Conservation (phyloP, 2,888 invertebrate genomes). For the Ichneumoninae sp. region DNA sequence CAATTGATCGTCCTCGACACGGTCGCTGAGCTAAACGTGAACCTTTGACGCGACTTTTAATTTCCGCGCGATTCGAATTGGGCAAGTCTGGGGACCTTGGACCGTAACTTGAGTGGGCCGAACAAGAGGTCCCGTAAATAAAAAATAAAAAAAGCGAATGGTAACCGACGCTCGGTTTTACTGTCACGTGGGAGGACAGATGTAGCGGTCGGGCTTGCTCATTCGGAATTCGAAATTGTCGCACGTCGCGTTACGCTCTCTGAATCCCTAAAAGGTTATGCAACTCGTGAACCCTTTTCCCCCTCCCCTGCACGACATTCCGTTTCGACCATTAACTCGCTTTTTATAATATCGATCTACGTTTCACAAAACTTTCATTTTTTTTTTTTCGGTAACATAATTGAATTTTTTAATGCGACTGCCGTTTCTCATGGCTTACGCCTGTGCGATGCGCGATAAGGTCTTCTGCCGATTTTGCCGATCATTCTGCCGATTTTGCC, state of each 20-base stretch:
- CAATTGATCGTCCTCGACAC: slow-evolving; percentile 49
- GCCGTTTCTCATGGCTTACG: background rate
- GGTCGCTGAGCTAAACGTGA: slow-evolving; percentile 32
- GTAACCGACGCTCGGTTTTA: background rate
- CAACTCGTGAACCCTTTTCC: background rate
- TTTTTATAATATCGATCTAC: background rate
- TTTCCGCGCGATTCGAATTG: slow-evolving; percentile 32
- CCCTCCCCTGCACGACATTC: background rate
- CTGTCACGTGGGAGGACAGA: slow-evolving; percentile 8
- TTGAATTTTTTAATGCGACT: background rate
- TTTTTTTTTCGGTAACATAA: background rate
- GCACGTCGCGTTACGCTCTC: background rate
- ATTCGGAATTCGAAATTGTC: background rate
- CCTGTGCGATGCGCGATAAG: background rate
- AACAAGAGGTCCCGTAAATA: background rate
- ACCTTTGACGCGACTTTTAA: slow-evolving; percentile 25
- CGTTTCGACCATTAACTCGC: background rate
- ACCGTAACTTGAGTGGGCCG: slow-evolving; percentile 1
- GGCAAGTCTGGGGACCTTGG: slow-evolving; percentile 29
- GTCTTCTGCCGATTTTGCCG: too few species aligned
- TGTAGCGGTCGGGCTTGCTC: background rate
- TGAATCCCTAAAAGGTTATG: background rate
- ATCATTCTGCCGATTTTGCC: too few species aligned
- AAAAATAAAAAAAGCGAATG: background rate
- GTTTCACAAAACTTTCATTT: background rate